These are phyloP conservation scores for Pelecanus crispus DNA, from an alignment of 2,113 vertebrate genomes.

Conservation along the genomic window DNA sequence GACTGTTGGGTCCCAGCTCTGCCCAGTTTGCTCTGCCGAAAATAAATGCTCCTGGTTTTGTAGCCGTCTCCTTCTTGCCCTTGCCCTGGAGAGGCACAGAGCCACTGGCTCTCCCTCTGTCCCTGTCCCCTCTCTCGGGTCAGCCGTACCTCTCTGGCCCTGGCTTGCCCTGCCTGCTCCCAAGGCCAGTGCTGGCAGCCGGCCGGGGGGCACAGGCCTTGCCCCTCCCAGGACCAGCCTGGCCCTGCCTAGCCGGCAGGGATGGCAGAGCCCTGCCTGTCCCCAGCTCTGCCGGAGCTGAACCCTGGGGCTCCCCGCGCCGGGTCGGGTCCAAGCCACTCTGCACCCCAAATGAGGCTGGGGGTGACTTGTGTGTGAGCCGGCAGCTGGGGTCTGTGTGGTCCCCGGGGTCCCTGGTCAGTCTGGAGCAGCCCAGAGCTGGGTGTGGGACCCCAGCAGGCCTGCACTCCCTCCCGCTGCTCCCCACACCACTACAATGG, in stretches of 20 bases:
- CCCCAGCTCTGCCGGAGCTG: background rate
- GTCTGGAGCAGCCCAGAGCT: background rate
- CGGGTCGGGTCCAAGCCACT: accelerated
- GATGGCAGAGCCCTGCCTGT: background rate
- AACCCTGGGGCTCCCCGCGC: accelerated
- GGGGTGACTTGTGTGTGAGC: accelerated
- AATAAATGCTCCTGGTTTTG: background rate
- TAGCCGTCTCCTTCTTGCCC: background rate
- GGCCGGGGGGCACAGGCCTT: background rate
- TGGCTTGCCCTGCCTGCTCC: background rate
- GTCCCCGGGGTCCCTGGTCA: background rate
- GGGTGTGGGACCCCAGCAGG: background rate
- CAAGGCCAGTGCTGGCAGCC: background rate
- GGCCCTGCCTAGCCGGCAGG: background rate
- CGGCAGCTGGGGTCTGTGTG: background rate
- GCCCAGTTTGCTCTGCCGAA: background rate
- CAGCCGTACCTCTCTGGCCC: background rate
- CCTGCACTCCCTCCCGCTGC: accelerated
- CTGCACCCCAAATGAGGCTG: background rate
- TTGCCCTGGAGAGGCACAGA: background rate
- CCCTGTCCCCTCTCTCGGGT: accelerated
- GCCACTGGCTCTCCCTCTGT: background rate
- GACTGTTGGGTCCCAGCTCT: background rate
- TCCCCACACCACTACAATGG: background rate
- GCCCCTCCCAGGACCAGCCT: background rate